Conservation (phyloP, 2,888 invertebrate species). For the Xylocampa areola region DNA sequence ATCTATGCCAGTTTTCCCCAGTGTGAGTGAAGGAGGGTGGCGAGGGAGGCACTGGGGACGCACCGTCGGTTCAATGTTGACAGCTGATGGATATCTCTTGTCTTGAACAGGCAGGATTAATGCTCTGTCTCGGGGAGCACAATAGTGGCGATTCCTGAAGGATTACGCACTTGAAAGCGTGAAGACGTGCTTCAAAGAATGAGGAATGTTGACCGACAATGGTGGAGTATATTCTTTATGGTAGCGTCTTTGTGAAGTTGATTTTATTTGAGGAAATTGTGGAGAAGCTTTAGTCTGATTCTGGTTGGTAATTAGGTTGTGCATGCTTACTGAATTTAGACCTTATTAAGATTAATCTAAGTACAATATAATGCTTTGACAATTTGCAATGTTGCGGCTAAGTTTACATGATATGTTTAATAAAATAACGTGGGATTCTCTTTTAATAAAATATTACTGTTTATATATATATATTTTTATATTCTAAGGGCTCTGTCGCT, state of each 20-base stretch:
- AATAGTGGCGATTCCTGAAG: slow-evolving; percentile 81
- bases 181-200: slow-evolving; percentile 60
- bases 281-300: not conserved
- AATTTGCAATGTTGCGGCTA: no score
- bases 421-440: no score
- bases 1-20: slow-evolving; percentile 74
- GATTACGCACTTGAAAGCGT: slow-evolving; percentile 75
- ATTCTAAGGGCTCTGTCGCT: no score
- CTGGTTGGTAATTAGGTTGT: not conserved
- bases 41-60: slow-evolving; percentile 66
- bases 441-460: no score
- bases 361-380: no score
- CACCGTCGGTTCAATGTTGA: slow-evolving; percentile 86
- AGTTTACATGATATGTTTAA: no score
- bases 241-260: slow-evolving; percentile 41
- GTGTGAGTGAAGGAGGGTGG: slow-evolving; percentile 73
- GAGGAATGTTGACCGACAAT: slow-evolving; percentile 60
- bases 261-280: slow-evolving; percentile 48
- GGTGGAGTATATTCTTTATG: slow-evolving; percentile 48
- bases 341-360: no score
- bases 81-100: slow-evolving; percentile 90
- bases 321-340: no score
- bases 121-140: slow-evolving; percentile 79
- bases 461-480: no score
- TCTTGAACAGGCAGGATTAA: slow-evolving; percentile 89